phyloP scores from a whole-genome alignment of 2,797 vertebrate genomes.

The Etheostoma perlongum region DNA sequence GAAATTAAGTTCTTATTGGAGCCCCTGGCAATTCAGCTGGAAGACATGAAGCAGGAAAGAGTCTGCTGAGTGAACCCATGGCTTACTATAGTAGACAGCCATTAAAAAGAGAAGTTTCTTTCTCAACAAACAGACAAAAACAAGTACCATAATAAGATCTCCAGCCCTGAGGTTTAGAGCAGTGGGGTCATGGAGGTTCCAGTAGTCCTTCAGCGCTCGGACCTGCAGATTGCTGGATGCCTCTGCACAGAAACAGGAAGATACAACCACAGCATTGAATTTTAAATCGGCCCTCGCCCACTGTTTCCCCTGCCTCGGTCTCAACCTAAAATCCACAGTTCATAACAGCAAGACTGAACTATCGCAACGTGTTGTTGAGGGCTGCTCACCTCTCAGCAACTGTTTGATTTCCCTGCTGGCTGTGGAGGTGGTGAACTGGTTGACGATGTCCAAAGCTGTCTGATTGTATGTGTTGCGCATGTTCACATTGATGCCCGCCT shows the following conservation, averaged over 20 bases:
- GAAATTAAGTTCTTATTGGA: neutral
- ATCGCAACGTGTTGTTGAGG: neutral
- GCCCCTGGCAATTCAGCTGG: neutral
- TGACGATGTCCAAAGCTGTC: slow-evolving; percentile 96
- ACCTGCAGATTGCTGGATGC: slow-evolving; percentile 95
- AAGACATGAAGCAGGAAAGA: neutral
- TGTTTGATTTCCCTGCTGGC: slow-evolving; percentile 98
- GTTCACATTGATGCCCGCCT: slow-evolving; percentile 94
- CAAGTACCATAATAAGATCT: slow-evolving; percentile 92
- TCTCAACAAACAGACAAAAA: neutral
- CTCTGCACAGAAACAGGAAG: slow-evolving; percentile 77
- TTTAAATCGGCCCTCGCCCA: no score
- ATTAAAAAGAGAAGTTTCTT: slow-evolving; percentile 82
- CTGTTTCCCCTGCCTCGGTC: neutral
- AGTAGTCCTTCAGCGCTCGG: slow-evolving; percentile 96
- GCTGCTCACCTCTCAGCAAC: slow-evolving; percentile 90
- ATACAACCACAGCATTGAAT: neutral
- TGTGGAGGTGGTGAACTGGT: slow-evolving; percentile 96
- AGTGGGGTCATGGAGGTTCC: slow-evolving; percentile 96
- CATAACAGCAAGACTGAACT: slow-evolving; percentile 80
- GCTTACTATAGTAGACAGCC: neutral
- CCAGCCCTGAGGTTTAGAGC: slow-evolving; percentile 95
- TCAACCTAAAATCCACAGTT: neutral
- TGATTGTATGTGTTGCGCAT: slow-evolving; percentile 97
- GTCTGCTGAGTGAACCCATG: neutral